Base-by-base conservation (phyloP, 2,113 vertebrate species). In the Chaetodon trifascialis region DNA sequence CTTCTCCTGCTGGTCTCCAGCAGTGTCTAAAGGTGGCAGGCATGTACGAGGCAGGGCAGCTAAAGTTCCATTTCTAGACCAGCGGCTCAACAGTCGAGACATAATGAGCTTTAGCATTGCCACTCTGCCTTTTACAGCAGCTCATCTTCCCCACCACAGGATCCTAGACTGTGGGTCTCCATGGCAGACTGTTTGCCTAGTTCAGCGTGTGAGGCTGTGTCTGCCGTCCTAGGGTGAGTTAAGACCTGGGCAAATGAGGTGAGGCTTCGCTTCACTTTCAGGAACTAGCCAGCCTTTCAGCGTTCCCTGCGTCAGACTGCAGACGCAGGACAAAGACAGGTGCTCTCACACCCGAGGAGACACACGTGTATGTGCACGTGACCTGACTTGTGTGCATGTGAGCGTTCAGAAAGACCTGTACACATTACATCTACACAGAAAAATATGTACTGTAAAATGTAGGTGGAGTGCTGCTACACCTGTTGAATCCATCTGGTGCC, bases 41-140 rank as follows among this genome's bases (percentile, higher is more conserved):
- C 85, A 79, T 52, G 83, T 42, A 74, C 38, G 52, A 83, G 78
- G 85, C 79, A 73, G 84, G 84, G 51, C 83, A 58, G 86, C 82
- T 89, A 71, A 12, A 82, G 88, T 86, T 90, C 92, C 86, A 91
- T 90, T 92, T 93, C 89, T 82, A 70, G 65, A 88, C 79, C 85
- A 55, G 88, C 88, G 73, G 90, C 88, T 88, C 82, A 73, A 80
- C 86, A 84, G 86, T 68, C 30, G 75, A 91, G 73, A 87, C 88
- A 89, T 92, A 93, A 92, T 92, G 90, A 93, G 93, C 89, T 94
- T 88, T 86, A 90, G 89, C 68, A 74, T 83, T 85, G 89, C 87
- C 88, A 83, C 83, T 91, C 87, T 88, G 85, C 86, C 84, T 89
- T 82, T 91, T 89, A 86, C 86, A 86, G 83, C 71, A 91, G 83